Conservation (phyloP, 2,113 vertebrate species). For the Otolemur garnettii region DNA sequence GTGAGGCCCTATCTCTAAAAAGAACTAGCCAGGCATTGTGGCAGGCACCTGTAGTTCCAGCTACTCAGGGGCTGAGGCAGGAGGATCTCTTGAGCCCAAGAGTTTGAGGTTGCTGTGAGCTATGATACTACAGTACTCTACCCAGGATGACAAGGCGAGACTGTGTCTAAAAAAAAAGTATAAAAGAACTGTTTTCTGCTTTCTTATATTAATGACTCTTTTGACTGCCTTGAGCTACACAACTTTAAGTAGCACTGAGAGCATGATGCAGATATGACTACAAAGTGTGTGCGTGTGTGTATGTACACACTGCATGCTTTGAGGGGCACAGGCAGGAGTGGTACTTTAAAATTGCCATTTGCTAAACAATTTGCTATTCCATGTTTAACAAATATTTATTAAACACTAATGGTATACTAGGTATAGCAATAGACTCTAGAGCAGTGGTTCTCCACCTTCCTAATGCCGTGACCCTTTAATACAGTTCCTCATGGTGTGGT, state of each 20-base stretch:
- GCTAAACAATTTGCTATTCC: conserved; percentile 6
- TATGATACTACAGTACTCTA: no score
- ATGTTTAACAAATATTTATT: not conserved
- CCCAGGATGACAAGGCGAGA: no score
- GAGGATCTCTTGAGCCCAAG: no score
- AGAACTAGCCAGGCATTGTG: no score
- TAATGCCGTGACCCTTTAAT: no score
- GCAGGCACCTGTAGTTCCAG: no score
- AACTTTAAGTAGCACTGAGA: not conserved
- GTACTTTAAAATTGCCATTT: conserved; percentile 7
- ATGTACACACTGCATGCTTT: not conserved
- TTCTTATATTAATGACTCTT: not conserved
- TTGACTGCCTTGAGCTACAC: not conserved
- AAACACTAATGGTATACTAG: not conserved
- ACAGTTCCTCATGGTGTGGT: no score
- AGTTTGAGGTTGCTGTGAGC: no score
- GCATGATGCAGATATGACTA: not conserved
- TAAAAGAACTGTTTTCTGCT: not conserved
- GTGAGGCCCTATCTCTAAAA: no score
- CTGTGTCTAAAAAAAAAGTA: no score
- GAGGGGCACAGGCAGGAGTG: not conserved
- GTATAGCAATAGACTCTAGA: not conserved
- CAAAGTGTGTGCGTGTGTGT: not conserved
- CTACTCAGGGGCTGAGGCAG: no score
- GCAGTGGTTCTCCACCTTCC: no score